These are phyloP conservation scores for Megamerina dolium DNA, from an alignment of 2,888 invertebrate species.

Conservation along the genomic window DNA sequence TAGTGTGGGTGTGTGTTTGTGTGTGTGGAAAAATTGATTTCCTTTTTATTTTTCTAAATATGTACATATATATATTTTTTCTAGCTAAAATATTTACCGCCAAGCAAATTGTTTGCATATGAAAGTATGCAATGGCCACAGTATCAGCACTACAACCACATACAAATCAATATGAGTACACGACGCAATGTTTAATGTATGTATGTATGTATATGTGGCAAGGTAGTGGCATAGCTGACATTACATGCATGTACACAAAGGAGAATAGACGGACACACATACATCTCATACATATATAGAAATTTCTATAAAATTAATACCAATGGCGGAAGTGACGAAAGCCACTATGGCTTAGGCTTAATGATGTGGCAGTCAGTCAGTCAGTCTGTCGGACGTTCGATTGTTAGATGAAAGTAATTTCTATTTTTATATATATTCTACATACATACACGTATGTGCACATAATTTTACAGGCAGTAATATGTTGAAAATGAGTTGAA, in stretches of 20 bases:
- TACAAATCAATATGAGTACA: background rate
- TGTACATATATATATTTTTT: no score
- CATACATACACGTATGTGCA: background rate
- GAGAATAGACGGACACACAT: background rate
- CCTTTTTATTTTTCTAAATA: no score
- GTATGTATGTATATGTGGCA: background rate
- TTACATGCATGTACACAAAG: background rate
- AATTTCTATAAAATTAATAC: slow-evolving; percentile 18
- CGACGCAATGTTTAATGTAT: no score
- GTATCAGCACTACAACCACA: background rate
- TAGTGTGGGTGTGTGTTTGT: no score
- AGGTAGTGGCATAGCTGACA: background rate
- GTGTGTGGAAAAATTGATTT: no score
- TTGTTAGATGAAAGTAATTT: no score
- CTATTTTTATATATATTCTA: no score
- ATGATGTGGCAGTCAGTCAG: no score
- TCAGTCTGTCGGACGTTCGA: no score
- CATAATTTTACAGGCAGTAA: slow-evolving; percentile 14
- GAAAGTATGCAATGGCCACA: slow-evolving; percentile 3
- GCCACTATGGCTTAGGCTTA: background rate
- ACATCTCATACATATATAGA: background rate
- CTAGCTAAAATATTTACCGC: slow-evolving; percentile 6
- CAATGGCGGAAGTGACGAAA: slow-evolving; percentile 11
- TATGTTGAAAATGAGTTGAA: slow-evolving; percentile 29
- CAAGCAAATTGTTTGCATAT: slow-evolving; percentile 9